phyloP scores from a whole-genome alignment of 2,888 invertebrate genomes.

The Sisyra nigra region DNA sequence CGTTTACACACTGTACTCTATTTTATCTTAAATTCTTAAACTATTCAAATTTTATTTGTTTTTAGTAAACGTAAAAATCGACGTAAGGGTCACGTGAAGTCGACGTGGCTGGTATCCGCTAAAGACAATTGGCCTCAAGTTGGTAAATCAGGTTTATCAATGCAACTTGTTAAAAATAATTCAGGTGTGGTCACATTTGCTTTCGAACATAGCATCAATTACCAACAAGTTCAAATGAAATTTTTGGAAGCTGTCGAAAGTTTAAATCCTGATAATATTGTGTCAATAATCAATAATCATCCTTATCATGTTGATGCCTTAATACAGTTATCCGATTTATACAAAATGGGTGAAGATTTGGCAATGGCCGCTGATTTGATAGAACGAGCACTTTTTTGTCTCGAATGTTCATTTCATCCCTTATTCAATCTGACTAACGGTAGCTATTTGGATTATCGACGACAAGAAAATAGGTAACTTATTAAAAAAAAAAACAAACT shows the following conservation, averaged over 20 bases:
- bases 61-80: constrained; percentile 35
- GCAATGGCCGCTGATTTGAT: constrained; percentile 64
- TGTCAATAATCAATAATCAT: constrained; percentile 53
- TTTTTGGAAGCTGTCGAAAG: constrained; percentile 68
- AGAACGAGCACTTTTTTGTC: constrained; percentile 58
- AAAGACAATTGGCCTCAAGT: constrained; percentile 57
- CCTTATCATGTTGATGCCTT: constrained; percentile 70
- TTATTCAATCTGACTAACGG: constrained; percentile 60
- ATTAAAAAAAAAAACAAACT: neutral
- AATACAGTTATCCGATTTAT: constrained; percentile 66
- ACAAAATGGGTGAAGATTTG: constrained; percentile 60
- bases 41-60: constrained; percentile 14
- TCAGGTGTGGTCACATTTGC: constrained; percentile 44
- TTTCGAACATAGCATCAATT: constrained; percentile 57
- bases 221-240: constrained; percentile 54
- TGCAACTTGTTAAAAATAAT: constrained; percentile 41
- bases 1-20: no score
- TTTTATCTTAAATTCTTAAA: no score
- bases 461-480: constrained; percentile 59
- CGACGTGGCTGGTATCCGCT: constrained; percentile 49
- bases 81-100: constrained; percentile 38
- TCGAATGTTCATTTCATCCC: constrained; percentile 67
- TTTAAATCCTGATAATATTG: constrained; percentile 60
- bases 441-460: constrained; percentile 58
- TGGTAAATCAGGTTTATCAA: constrained; percentile 53